phyloP scores from a whole-genome alignment of 1,140 invertebrate genomes.

The Arctopsyche grandis region DNA sequence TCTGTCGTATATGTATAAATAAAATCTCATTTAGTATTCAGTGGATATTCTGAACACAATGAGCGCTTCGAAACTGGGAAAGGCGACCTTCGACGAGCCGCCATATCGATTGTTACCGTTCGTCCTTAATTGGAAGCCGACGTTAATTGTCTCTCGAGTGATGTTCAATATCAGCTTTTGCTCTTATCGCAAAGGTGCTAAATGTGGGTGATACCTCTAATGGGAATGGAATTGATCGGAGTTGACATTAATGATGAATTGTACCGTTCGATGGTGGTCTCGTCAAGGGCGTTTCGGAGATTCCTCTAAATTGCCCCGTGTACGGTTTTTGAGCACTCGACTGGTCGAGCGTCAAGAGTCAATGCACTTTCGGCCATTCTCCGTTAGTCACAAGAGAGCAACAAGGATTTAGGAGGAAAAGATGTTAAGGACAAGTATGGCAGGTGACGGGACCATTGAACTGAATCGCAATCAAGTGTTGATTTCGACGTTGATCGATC shows the following conservation, averaged over 20 bases:
- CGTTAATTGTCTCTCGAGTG: too few relatives aligned
- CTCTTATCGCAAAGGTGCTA: too few relatives aligned
- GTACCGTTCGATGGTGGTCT: too few relatives aligned
- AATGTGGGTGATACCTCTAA: too few relatives aligned
- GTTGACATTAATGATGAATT: too few relatives aligned
- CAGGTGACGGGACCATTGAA: not conserved
- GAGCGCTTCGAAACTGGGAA: not conserved
- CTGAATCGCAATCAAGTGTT: not conserved
- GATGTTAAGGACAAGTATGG: not conserved
- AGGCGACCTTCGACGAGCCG: not conserved
- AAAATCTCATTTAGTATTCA: not conserved
- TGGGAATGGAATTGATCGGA: too few relatives aligned
- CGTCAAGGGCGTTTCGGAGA: not conserved
- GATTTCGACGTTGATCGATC: not conserved
- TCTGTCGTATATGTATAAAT: not conserved
- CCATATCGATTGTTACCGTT: not conserved
- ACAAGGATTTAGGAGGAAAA: not conserved
- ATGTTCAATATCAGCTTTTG: too few relatives aligned
- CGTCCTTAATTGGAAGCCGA: not conserved
- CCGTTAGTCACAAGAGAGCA: slow-evolving; percentile 1
- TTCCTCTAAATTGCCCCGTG: not conserved
- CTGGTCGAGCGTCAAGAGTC: not conserved
- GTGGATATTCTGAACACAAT: not conserved
- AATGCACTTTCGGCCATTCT: slow-evolving; percentile 8
- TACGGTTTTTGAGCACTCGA: not conserved